These are phyloP conservation scores for Oegoconia quadripuncta DNA, from an alignment of 2,888 invertebrate genomes.

Conservation along the genomic window DNA sequence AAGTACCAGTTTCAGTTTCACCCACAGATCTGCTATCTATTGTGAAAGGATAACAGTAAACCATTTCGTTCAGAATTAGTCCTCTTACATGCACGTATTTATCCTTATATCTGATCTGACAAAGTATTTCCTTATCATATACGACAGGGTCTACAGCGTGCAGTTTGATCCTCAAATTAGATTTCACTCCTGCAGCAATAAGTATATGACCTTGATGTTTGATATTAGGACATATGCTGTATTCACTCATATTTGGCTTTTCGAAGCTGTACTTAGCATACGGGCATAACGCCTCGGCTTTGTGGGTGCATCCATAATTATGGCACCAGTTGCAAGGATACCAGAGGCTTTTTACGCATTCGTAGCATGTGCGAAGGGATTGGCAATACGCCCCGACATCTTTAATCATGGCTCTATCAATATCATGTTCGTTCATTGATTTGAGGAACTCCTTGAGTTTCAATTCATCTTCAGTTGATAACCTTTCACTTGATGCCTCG, in stretches of 20 bases:
- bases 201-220: conserved; percentile 32
- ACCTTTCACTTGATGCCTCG: neutral
- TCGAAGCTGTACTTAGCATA: conserved; percentile 11
- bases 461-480: neutral
- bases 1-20: conserved; percentile 24
- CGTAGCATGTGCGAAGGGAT: conserved; percentile 30
- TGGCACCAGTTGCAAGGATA: conserved; percentile 46
- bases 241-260: conserved; percentile 8
- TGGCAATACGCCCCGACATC: conserved; percentile 22
- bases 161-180: conserved; percentile 34
- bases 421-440: neutral
- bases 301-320: conserved; percentile 37
- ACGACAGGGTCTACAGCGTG: conserved; percentile 33
- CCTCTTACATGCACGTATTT: conserved; percentile 31
- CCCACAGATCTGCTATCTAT: conserved; percentile 17
- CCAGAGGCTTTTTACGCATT: conserved; percentile 33
- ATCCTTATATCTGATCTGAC: conserved; percentile 30
- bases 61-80: conserved; percentile 28
- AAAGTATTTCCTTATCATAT: conserved; percentile 35
- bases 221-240: conserved; percentile 32
- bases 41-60: conserved; percentile 34
- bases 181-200: conserved; percentile 28
- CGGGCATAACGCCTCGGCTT: conserved; percentile 28
- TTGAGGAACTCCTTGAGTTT: neutral
- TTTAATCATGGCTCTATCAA: neutral